A percentile compares a stretch with the other conserved stretches of the same genome.
These are phyloP conservation scores for Calycopis cecrops DNA, from an alignment of 1,140 invertebrate species.

Conservation along the genomic window DNA sequence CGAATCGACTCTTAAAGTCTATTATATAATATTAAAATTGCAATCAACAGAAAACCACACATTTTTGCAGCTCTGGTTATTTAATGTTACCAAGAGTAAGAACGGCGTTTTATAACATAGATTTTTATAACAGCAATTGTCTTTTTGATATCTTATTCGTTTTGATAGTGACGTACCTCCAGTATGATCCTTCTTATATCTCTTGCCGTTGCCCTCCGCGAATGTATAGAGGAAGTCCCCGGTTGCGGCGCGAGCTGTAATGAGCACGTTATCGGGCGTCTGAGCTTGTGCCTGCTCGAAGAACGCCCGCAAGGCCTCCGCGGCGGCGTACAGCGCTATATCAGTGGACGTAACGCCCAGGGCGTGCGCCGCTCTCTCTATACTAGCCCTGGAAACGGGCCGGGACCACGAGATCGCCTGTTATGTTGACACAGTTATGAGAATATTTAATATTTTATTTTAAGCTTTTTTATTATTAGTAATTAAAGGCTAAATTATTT, in stretches of 20 bases:
- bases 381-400: constrained; percentile 71
- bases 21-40: no score
- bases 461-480: no score
- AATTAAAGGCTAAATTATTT: no score
- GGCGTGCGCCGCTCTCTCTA: constrained; percentile 76
- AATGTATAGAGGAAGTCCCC: constrained; percentile 68
- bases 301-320: constrained; percentile 79
- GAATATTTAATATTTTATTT: no score
- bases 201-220: constrained; percentile 72
- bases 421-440: no score
- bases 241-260: constrained; percentile 73
- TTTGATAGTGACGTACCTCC: constrained; percentile 35
- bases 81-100: no score
- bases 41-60: no score
- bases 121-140: no score
- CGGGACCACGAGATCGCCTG: constrained; percentile 84
- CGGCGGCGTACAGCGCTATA: constrained; percentile 78
- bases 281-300: constrained; percentile 73
- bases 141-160: no score
- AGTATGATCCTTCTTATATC: constrained; percentile 64
- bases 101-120: no score
- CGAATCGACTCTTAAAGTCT: no score
- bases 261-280: constrained; percentile 74
- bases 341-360: constrained; percentile 81
- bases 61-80: no score